Evolutionary conservation across 2,113 vertebrate genomes (phyloP), one percentile per base, ranked within the genome.

Genomic region (Strigops habroptila): DNA sequence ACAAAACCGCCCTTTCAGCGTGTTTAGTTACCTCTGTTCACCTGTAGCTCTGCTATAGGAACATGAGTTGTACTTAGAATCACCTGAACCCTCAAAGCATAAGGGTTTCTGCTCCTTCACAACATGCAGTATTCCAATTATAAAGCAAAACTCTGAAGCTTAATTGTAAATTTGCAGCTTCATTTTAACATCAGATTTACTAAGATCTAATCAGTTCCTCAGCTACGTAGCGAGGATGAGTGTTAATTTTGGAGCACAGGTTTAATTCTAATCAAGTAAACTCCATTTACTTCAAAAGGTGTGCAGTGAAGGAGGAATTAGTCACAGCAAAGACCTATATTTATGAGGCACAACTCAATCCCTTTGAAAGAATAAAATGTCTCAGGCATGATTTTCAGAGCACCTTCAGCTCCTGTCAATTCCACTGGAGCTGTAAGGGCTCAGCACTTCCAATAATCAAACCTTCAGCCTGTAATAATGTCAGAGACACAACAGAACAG

Each of bases 201-300:
- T 57, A 70, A 92, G 68, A 92, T 64, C 71, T 85, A 94, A 96
- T 95, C 46, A 95, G 86, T 80, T 93, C 62, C 74, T 90, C 37
- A 51, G 79, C 55, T 69, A 65, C 1, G 3, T 39, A 81, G 82
- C 6, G 9, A 94, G 24, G 48, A 75, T 53, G 46, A 35, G 59
- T 84, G 53, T 80, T 88, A 94, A 95, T 93, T 95, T 41, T 86
- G 84, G 78, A 90, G 55, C 43, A 86, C 23, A 79, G 74, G 83
- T 89, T 96, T 93, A 80, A 87, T 85, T 87, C 86, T 77, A 92
- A 94, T 85, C 82, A 93, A 93, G 84, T 91, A 91, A 96, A 85
- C 39, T 35, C 82, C 77, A 88, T 96, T 95, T 88, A 92, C 86
- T 95, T 94, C 80, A 94, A 86, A 85, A 86, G 67, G 86, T 70